phyloP scores from a whole-genome alignment of 2,888 invertebrate genomes.

The Cerastis rubricosa region DNA sequence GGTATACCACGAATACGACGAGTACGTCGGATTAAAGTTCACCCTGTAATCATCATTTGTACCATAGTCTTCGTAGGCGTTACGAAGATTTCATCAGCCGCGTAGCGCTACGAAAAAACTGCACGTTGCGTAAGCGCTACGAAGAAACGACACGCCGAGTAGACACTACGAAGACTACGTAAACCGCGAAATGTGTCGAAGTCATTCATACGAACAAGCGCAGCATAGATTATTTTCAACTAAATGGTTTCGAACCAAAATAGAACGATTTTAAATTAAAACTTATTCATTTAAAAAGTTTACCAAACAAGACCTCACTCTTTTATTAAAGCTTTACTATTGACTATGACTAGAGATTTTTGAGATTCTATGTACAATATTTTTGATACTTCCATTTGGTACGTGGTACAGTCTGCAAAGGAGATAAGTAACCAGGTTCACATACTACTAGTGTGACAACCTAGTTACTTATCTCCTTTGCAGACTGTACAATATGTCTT shows the following conservation, averaged over 20 bases:
- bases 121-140: not conserved
- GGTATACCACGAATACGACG: no score
- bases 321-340: conserved; percentile 32
- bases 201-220: not conserved
- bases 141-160: no score
- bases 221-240: not conserved
- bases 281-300: not conserved
- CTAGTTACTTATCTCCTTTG: no score
- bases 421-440: no score
- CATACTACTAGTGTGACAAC: no score
- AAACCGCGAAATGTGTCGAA: not conserved
- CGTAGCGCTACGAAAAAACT: not conserved
- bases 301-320: not conserved
- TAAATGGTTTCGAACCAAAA: not conserved
- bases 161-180: no score
- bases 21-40: no score
- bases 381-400: not conserved
- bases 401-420: no score
- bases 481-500: not conserved
- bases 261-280: not conserved
- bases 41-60: not conserved
- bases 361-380: conserved; percentile 14
- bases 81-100: no score
- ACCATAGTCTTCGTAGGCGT: not conserved
- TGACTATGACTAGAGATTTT: conserved; percentile 31